phyloP scores from a whole-genome alignment of 1,140 invertebrate genomes.

The Heliconius congener region DNA sequence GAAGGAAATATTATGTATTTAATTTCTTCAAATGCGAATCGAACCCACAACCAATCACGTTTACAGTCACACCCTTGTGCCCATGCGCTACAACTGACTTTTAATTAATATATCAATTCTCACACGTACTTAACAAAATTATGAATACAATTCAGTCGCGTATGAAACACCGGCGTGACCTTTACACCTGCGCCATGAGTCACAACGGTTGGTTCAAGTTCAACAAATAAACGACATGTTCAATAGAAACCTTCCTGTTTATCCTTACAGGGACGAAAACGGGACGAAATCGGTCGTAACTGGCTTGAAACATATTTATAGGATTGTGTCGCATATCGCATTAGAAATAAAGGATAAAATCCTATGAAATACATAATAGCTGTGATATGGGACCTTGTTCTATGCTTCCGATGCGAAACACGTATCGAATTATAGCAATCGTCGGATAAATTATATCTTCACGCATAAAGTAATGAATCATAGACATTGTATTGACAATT shows the following conservation, averaged over 20 bases:
- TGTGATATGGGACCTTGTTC: slow-evolving; percentile 50
- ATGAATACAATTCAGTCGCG: slow-evolving; percentile 15
- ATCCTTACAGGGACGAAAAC: slow-evolving; percentile 60
- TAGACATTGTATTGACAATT: neutral
- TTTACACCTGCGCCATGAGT: slow-evolving; percentile 42
- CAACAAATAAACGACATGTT: slow-evolving; percentile 61
- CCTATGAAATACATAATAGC: slow-evolving; percentile 9
- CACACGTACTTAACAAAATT: neutral
- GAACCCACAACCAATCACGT: too few relatives aligned
- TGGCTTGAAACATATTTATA: slow-evolving; percentile 24
- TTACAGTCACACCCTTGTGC: too few relatives aligned
- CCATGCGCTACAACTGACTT: neutral
- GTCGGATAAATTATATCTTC: slow-evolving; percentile 40
- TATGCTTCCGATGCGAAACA: slow-evolving; percentile 57
- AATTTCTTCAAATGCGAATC: too few relatives aligned
- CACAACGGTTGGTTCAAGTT: slow-evolving; percentile 48
- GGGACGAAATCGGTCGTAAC: slow-evolving; percentile 46
- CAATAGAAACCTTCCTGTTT: slow-evolving; percentile 72
- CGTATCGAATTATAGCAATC: slow-evolving; percentile 70
- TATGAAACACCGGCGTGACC: slow-evolving; percentile 26
- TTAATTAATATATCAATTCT: neutral
- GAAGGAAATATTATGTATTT: too few relatives aligned
- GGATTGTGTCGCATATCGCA: slow-evolving; percentile 38
- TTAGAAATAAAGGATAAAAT: slow-evolving; percentile 39
- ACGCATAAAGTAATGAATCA: slow-evolving; percentile 31